Percentiles rank a stretch among this genome's conserved stretches.
phyloP scores from a whole-genome alignment of 2,797 vertebrate species.

The Lophius americanus region DNA sequence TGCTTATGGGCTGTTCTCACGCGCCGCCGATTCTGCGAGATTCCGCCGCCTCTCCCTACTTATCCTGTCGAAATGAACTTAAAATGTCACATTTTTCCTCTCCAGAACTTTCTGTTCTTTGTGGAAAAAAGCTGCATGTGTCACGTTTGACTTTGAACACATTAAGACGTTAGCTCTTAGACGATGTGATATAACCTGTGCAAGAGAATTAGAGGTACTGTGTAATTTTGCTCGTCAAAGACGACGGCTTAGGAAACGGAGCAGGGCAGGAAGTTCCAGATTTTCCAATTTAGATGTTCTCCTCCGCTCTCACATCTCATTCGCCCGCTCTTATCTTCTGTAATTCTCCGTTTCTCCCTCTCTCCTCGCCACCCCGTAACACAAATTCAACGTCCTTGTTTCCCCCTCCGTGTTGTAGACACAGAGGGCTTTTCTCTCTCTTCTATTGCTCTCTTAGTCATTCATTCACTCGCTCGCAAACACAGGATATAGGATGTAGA shows the following conservation, averaged over 20 bases:
- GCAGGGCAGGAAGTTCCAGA: slow-evolving; percentile 38
- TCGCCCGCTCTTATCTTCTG: slow-evolving; percentile 57
- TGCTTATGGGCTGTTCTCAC: slow-evolving; percentile 55
- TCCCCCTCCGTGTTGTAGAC: slow-evolving; percentile 48
- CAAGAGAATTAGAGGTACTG: slow-evolving; percentile 43
- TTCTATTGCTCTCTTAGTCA: slow-evolving; percentile 57
- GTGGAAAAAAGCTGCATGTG: slow-evolving; percentile 13
- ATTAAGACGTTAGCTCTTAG: slow-evolving; percentile 18
- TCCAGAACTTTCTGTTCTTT: slow-evolving; percentile 28
- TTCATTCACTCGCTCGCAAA: slow-evolving; percentile 59
- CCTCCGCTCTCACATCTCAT: slow-evolving; percentile 40
- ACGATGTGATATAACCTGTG: slow-evolving; percentile 39
- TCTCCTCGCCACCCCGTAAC: slow-evolving; percentile 25
- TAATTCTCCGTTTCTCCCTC: slow-evolving; percentile 50
- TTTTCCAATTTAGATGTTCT: slow-evolving; percentile 38
- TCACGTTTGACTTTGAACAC: slow-evolving; percentile 34
- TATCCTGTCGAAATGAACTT: slow-evolving; percentile 62
- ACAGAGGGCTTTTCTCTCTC: slow-evolving; percentile 38
- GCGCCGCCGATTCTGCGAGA: slow-evolving; percentile 41
- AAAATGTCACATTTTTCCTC: slow-evolving; percentile 57
- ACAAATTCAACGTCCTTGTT: slow-evolving; percentile 50
- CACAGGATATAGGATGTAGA: slow-evolving; percentile 73
- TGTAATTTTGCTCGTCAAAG: slow-evolving; percentile 43
- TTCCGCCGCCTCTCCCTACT: slow-evolving; percentile 54
- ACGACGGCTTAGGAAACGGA: slow-evolving; percentile 47